Conservation (phyloP, 2,113 vertebrate genomes). For the Okapia johnstoni region DNA sequence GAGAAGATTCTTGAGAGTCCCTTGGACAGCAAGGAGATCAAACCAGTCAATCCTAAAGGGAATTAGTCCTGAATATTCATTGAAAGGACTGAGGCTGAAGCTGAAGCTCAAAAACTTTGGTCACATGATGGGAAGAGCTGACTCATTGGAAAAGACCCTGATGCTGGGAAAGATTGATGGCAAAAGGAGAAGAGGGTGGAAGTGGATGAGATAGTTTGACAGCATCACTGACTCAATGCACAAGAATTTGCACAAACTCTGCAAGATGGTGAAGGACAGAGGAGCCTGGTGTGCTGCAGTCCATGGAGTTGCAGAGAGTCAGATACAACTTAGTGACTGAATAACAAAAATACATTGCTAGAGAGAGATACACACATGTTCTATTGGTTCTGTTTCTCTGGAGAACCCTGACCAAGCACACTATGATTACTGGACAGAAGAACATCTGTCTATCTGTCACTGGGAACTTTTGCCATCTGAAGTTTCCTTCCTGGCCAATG, state of each 20-base stretch:
- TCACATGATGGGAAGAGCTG: not conserved
- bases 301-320: not conserved
- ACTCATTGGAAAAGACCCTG: not conserved
- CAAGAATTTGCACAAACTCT: not conserved
- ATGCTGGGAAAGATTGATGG: not conserved
- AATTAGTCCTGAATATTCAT: not conserved
- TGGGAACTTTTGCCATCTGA: not conserved
- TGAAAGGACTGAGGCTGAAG: not conserved
- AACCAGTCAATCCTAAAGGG: not conserved
- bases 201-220: not conserved
- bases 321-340: fast-evolving
- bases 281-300: not conserved
- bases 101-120: not conserved
- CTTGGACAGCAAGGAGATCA: not conserved
- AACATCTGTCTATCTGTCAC: not conserved
- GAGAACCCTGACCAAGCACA: not conserved
- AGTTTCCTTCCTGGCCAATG: not conserved
- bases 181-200: not conserved
- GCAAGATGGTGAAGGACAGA: not conserved
- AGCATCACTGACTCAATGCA: not conserved
- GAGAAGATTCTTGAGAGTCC: not conserved
- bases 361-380: not conserved
- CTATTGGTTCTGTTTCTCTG: not conserved
- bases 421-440: fast-evolving
- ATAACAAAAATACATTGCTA: not conserved